Conservation (phyloP, 2,888 invertebrate genomes). For the Luffia ferchaultella region DNA sequence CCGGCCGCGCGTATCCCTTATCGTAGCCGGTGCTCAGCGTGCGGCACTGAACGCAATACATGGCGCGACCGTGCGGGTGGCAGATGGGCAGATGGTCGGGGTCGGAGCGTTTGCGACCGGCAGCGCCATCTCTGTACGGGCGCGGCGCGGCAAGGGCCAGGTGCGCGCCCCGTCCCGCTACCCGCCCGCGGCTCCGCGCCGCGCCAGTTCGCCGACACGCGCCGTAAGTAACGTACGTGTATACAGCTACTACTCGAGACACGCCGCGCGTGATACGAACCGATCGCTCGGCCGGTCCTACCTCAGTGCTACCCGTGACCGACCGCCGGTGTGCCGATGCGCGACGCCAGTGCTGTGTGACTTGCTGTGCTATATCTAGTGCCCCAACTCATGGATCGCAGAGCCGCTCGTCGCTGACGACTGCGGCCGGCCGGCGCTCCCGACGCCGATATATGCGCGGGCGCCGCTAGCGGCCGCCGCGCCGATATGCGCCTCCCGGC, state of each 20-base stretch:
- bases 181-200: slow-evolving; percentile 26
- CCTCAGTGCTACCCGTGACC: background rate
- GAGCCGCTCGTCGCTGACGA: slow-evolving; percentile 40
- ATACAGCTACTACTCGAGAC: slow-evolving; percentile 36
- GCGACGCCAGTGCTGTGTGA: slow-evolving; percentile 44
- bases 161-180: slow-evolving; percentile 48
- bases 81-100: slow-evolving; percentile 19
- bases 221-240: slow-evolving; percentile 46
- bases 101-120: slow-evolving; percentile 23
- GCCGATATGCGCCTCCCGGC: slow-evolving; percentile 64
- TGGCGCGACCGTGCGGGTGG: too few relatives aligned
- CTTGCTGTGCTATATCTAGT: slow-evolving; percentile 59
- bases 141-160: slow-evolving; percentile 30
- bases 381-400: slow-evolving; percentile 57
- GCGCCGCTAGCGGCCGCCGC: slow-evolving; percentile 59
- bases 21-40: slow-evolving; percentile 43
- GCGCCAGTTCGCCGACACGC: slow-evolving; percentile 62
- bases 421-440: slow-evolving; percentile 32
- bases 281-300: background rate
- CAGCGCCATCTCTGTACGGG: slow-evolving; percentile 58
- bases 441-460: slow-evolving; percentile 46
- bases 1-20: slow-evolving; percentile 19
- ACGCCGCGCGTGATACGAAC: slow-evolving; percentile 45
- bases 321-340: background rate
- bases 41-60: too few relatives aligned